These are phyloP conservation scores for Slavum lentiscoides DNA, from an alignment of 2,888 invertebrate genomes.

Conservation along the genomic window DNA sequence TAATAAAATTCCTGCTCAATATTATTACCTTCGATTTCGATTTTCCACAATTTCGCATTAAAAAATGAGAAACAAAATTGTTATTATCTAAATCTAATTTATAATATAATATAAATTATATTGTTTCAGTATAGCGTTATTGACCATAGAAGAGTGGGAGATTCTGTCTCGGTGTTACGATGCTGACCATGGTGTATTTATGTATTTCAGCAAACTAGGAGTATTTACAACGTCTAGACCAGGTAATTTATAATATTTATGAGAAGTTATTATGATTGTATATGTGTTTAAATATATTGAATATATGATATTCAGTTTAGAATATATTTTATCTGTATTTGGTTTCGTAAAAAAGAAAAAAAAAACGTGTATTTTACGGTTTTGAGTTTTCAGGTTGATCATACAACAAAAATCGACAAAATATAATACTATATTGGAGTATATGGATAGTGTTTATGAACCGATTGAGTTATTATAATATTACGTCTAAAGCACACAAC, in stretches of 20 bases:
- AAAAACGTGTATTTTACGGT: neutral
- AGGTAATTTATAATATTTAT: slow-evolving; percentile 36
- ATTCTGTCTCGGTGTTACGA: slow-evolving; percentile 31
- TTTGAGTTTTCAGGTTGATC: too few relatives aligned
- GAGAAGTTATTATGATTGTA: neutral
- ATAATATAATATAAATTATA: slow-evolving; percentile 11
- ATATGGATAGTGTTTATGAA: neutral
- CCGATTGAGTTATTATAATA: neutral
- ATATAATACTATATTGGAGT: neutral
- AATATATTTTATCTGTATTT: neutral
- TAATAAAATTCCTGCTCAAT: too few relatives aligned
- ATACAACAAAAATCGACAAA: too few relatives aligned
- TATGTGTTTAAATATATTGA: too few relatives aligned
- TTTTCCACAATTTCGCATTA: too few relatives aligned
- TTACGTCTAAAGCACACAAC: neutral
- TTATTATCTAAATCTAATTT: slow-evolving; percentile 2
- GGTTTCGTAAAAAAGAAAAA: neutral
- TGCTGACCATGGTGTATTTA: slow-evolving; percentile 19
- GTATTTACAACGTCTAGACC: slow-evolving; percentile 26
- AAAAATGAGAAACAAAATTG: neutral
- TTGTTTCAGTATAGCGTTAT: slow-evolving; percentile 49
- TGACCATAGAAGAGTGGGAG: slow-evolving; percentile 47
- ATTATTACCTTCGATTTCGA: too few relatives aligned
- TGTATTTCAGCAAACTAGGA: slow-evolving; percentile 34
- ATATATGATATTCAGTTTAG: neutral